Evolutionary conservation across 92 coral and sea anemone species (phyloP).

Genomic region (Micromussa lordhowensis): DNA sequence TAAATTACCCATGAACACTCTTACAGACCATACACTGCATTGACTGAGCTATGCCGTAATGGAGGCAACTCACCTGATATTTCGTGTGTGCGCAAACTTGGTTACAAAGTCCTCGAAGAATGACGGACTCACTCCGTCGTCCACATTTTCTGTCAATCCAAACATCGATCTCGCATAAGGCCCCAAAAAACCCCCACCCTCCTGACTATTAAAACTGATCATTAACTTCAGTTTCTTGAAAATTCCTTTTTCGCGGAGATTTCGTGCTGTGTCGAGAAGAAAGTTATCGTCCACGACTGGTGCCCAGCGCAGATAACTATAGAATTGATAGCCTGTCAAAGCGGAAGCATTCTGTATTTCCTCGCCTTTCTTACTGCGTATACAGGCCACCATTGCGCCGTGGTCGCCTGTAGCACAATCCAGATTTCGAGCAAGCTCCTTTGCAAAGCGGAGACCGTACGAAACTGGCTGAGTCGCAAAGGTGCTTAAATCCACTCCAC

Average conservation of each 20-base stretch:
- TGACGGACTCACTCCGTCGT: conserved; percentile 10
- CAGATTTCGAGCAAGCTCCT: conserved; percentile 37
- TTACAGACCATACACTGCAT: too few relatives aligned
- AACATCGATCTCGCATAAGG: background rate
- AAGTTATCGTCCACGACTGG: conserved; percentile 58
- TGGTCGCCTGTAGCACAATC: conserved; percentile 24
- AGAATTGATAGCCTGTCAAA: background rate
- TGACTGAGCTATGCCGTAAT: too few relatives aligned
- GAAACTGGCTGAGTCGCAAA: conserved; percentile 34
- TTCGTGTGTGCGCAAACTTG: conserved; percentile 6
- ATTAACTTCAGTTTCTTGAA: conserved; percentile 46
- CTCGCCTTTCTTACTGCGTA: conserved; percentile 22
- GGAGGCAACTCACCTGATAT: background rate
- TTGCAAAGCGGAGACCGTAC: conserved; percentile 27
- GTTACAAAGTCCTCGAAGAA: background rate
- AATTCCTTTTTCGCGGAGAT: conserved; percentile 23
- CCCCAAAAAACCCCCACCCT: conserved; percentile 12
- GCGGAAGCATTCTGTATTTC: conserved; percentile 18
- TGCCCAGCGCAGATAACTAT: conserved; percentile 34
- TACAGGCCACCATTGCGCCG: conserved; percentile 21
- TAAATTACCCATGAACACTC: too few relatives aligned
- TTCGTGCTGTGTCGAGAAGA: conserved; percentile 38
- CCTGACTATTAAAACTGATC: conserved; percentile 61
- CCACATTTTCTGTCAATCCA: conserved; percentile 15
- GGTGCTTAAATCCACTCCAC: conserved; percentile 52